A percentile compares a stretch with the other conserved stretches of the same genome.
Evolutionary conservation across 2,888 invertebrate genomes (phyloP).

Genomic region (Hyppa rectilinea): DNA sequence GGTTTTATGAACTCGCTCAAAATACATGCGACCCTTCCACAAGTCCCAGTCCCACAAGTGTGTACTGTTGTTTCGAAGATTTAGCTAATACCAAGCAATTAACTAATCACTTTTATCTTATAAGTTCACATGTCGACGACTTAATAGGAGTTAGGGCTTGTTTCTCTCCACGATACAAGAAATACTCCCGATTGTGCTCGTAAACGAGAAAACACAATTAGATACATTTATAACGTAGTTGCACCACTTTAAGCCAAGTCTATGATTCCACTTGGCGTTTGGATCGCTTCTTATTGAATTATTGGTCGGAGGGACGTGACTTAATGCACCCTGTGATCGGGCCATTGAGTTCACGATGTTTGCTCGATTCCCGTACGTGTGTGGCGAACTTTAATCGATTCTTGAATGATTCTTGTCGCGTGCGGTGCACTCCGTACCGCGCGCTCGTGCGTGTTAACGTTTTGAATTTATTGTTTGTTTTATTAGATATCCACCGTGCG

Average conservation of each 20-base stretch:
- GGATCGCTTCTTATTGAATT: conserved; percentile 87
- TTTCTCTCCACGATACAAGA: conserved; percentile 4
- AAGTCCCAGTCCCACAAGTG: conserved; percentile 17
- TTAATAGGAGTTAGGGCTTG: conserved; percentile 37
- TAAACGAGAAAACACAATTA: conserved; percentile 15
- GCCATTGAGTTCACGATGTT: conserved; percentile 82
- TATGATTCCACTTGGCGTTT: conserved; percentile 78
- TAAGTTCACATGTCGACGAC: conserved; percentile 45
- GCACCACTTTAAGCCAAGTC: conserved; percentile 63
- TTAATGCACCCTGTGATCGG: conserved; percentile 74
- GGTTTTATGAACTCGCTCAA: conserved; percentile 53
- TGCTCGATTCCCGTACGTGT: conserved; percentile 83
- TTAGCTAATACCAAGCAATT: conserved; percentile 37
- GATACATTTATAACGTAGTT: conserved; percentile 57
- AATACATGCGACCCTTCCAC: conserved; percentile 37
- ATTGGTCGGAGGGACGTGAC: conserved; percentile 83
- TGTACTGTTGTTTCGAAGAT: conserved; percentile 54
- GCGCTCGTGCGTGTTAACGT: conserved; percentile 69
- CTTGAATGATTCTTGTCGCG: conserved; percentile 80
- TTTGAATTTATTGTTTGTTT: conserved; percentile 70
- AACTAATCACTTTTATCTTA: conserved; percentile 51
- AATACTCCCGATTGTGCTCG: neutral
- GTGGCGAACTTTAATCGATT: conserved; percentile 84
- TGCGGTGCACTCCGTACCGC: conserved; percentile 67
- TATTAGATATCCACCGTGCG: conserved; percentile 42